Base-by-base conservation (phyloP, 2,113 vertebrate species). In the Cyrtonyx montezumae region DNA sequence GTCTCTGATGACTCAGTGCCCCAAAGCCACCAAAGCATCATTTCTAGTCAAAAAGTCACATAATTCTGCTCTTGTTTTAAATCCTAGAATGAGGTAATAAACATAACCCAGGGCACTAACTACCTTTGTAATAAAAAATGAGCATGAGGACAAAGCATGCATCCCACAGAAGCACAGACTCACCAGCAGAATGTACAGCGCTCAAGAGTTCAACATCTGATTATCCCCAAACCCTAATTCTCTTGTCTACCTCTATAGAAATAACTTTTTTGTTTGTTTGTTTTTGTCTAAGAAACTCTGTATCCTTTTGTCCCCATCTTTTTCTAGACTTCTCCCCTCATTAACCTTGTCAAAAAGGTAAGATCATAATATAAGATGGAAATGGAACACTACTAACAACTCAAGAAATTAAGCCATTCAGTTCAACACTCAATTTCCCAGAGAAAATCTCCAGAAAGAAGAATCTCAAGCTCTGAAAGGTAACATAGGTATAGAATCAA, bases 291-390 rank as follows among this genome's bases (percentile, higher is more conserved):
- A 79, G 30, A 26, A 49, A 37, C 18, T 80, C 46, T 25, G 20
- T 10, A 20, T 81, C 32, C 11, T n/a, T 55, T 23, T 45, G 11
- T 16, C 15, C 4, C 14, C 53, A 10, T 7, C 25, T 48, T 42
- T 23, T 66, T 70, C 22, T 9, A 69, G n/a, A 21, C 14, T 30
- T 22, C 13, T 30, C 43, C 14, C 20, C 13, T 80, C 26, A 12
- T 74, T 56, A 19, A 53, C 6, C 8, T 6, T 76, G 19, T 19
- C 73, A 73, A 81, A 80, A 68, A 13, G 65, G 26, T 13, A 85
- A 34, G 21, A 30, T 71, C 0, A 1, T 8, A 56, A 23, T 14
- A 66, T 12, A 32, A 0, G 4, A 53, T 53, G 4, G 25, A 61
- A 87, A 80, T 23, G 32, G 36, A 74, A 85, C 90, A 73, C 25